Evolutionary conservation across 2,888 invertebrate genomes (phyloP).

Genomic region (Xylocampa areola): DNA sequence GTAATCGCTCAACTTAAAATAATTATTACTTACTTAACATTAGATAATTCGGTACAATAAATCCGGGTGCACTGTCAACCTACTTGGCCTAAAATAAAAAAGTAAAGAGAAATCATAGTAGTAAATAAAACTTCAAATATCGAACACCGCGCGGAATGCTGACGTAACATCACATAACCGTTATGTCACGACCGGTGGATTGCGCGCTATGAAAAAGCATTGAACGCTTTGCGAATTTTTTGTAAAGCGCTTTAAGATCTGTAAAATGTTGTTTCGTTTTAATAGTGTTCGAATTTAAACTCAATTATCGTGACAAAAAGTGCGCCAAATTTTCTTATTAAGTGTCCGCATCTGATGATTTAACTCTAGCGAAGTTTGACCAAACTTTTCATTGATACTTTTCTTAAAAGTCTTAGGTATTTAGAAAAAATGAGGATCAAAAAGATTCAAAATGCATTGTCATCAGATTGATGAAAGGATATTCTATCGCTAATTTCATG

Average conservation of each 20-base stretch:
- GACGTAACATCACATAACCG: constrained; percentile 58
- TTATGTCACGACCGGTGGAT: constrained; percentile 54
- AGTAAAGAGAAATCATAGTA: constrained; percentile 32
- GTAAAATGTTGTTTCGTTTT: constrained; percentile 5
- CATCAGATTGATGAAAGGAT: too few species aligned
- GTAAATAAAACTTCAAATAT: constrained; percentile 47
- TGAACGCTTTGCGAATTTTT: constrained; percentile 34
- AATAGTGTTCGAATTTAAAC: not conserved
- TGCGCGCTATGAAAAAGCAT: constrained; percentile 38
- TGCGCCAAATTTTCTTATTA: not conserved
- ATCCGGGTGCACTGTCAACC: constrained; percentile 33
- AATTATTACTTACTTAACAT: constrained; percentile 10
- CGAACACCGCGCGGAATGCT: constrained; percentile 24
- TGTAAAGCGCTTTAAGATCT: constrained; percentile 33
- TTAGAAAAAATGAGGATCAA: too few species aligned
- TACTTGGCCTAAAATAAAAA: constrained; percentile 25
- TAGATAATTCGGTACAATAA: constrained; percentile 23
- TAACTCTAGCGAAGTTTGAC: too few species aligned
- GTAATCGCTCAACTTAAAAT: constrained; percentile 26
- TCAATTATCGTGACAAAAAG: constrained; percentile 7
- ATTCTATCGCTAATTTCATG: too few species aligned
- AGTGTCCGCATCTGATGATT: not conserved
- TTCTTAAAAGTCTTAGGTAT: too few species aligned
- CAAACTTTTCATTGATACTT: too few species aligned
- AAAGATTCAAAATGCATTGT: too few species aligned